Conservation (phyloP, 2,113 vertebrate species). For the Onychorhynchus coronatus region DNA sequence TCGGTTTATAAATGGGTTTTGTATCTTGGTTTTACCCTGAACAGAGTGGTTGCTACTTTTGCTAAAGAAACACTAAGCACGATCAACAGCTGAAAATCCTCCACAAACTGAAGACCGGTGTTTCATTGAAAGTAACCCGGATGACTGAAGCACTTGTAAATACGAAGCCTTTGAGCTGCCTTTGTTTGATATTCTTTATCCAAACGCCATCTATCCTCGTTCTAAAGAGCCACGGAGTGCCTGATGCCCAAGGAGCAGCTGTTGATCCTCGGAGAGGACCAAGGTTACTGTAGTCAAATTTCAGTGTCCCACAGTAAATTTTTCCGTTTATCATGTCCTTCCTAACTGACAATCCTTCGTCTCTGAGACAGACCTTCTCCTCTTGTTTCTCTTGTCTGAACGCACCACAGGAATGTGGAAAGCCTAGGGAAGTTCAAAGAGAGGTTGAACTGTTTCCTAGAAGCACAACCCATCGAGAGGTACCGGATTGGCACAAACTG, state of each 20-base stretch:
- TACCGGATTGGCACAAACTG: not conserved
- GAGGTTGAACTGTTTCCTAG: not conserved
- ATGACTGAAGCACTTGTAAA: not conserved
- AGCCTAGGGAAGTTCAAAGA: not conserved
- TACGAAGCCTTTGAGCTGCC: not conserved
- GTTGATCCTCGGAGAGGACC: not conserved
- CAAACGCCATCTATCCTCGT: not conserved
- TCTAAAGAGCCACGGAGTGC: not conserved
- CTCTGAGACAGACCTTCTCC: not conserved
- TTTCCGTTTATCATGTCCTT: not conserved
- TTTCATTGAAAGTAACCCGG: not conserved
- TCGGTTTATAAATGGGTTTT: not conserved
- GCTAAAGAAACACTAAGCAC: not conserved
- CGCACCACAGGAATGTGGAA: not conserved
- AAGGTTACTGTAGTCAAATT: not conserved
- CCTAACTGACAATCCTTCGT: not conserved
- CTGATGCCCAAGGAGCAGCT: not conserved
- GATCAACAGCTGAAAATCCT: not conserved
- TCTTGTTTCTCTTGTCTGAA: not conserved
- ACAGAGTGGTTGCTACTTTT: not conserved
- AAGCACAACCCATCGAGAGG: not conserved
- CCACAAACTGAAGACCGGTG: not conserved
- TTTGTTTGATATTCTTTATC: not conserved
- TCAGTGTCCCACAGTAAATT: not conserved
- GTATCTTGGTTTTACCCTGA: not conserved